Percentiles rank a stretch among this genome's conserved stretches.
Evolutionary conservation across 1,140 invertebrate genomes (phyloP).

Genomic region (Vanessa atalanta): DNA sequence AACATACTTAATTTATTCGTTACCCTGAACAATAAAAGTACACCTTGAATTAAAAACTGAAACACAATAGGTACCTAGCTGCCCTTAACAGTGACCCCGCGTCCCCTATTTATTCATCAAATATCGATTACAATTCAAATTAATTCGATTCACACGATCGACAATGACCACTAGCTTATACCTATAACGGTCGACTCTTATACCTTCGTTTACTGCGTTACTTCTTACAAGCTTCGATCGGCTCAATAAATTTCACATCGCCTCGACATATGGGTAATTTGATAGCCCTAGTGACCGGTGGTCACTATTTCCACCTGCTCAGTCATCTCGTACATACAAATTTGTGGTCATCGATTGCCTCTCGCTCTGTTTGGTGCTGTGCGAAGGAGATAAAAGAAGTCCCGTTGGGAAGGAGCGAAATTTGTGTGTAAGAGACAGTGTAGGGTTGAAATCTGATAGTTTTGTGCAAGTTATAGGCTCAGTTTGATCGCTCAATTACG

Average conservation of each 20-base stretch:
- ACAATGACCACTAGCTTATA: constrained; percentile 41
- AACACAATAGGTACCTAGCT: constrained; percentile 40
- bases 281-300: constrained; percentile 62
- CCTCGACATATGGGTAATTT: constrained; percentile 55
- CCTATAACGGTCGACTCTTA: constrained; percentile 49
- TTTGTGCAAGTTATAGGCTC: constrained; percentile 56
- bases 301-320: constrained; percentile 61
- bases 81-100: constrained; percentile 60
- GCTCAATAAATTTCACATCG: constrained; percentile 60
- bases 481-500: constrained; percentile 69
- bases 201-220: constrained; percentile 56
- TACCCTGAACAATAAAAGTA: constrained; percentile 21
- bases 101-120: constrained; percentile 46
- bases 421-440: constrained; percentile 30
- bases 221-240: constrained; percentile 48
- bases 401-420: constrained; percentile 36
- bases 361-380: constrained; percentile 7
- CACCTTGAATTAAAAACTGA: constrained; percentile 32
- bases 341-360: constrained; percentile 33
- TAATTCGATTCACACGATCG: constrained; percentile 60
- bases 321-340: constrained; percentile 24
- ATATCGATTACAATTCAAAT: constrained; percentile 69
- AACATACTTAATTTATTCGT: constrained; percentile 19
- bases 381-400: background rate
- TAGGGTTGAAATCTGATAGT: constrained; percentile 68